Base-by-base conservation (phyloP, 2,888 invertebrate genomes). In the Drosophila meridiana region DNA sequence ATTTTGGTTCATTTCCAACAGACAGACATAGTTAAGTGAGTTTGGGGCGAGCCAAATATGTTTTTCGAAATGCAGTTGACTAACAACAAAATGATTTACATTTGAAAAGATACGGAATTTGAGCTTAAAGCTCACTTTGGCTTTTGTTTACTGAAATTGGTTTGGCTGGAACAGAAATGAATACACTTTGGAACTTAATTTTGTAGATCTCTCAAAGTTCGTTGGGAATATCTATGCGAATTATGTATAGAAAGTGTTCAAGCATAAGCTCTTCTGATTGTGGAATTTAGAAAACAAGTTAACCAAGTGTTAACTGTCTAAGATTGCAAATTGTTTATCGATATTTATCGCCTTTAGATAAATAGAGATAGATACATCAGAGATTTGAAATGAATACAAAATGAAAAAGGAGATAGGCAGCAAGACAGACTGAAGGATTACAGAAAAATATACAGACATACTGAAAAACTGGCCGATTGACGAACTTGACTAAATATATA, bases 1-100 rank as follows among this genome's bases (percentile, higher is more conserved):
- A 40, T 64, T 58, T 64, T n/a, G 47, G 47, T 58, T 38, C 20
- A 58, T 58, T 40, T 47, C 20, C 34, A 34, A 20, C 52, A 26
- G 52, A 7, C 52, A 3, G 36, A 13, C 52, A 34, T 8, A 52
- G 34, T 36, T 20, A 52, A 11, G 20, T 34, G 52, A 4, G n/a
- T 20, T 52, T 34, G 1, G 50, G 9, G 5, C 32, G 1, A n/a
- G 30, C 32, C 5, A 34, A 52, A 52, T 52, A 34, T 52, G 52
- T 20, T 52, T 52, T 52, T 11, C 52, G 3, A 52, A 52, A 52
- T 34, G 6, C 52, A 34, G 52, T 34, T 36, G 20, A 20, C 13
- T 52, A 32, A 50, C 30, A 36, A 36, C 34, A 26, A 52, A 26
- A 52, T 26, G 13, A 52, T 52, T 52, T 52, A 11, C 52, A 52